Evolutionary conservation across 2,888 invertebrate genomes (phyloP).

Genomic region (Nasonovia ribisnigri): DNA sequence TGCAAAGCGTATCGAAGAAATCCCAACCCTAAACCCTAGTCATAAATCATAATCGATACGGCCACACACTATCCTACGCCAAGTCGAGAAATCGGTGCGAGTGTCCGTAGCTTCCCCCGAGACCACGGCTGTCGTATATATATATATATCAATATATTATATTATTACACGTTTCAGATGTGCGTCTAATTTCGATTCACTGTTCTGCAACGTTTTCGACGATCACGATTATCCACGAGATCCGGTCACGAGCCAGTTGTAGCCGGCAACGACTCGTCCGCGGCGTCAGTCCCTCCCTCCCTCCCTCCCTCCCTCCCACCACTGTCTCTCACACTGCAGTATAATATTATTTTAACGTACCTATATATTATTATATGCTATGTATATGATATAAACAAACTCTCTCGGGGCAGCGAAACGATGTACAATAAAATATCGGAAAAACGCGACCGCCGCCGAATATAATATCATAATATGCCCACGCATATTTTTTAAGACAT

Average conservation of each 20-base stretch:
- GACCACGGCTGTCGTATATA: neutral
- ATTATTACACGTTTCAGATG: neutral
- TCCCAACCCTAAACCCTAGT: neutral
- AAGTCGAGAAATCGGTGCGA: neutral
- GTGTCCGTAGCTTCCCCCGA: neutral
- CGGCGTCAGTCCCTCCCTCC: neutral
- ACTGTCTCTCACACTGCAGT: neutral
- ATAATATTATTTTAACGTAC: neutral
- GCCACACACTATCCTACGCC: neutral
- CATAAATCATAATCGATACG: neutral
- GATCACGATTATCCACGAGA: constrained; percentile 41
- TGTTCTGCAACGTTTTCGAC: neutral
- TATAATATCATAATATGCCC: neutral
- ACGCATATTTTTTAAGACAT: neutral
- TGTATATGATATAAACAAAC: neutral
- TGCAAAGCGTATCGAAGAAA: neutral
- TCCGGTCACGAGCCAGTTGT: constrained; percentile 41
- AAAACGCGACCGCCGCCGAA: neutral
- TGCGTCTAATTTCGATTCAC: neutral
- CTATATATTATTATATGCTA: neutral
- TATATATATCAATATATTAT: neutral
- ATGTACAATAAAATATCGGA: neutral
- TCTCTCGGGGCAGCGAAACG: neutral
- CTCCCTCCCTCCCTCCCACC: neutral
- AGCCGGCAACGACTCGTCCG: neutral